Percentiles rank a stretch among this genome's conserved stretches.
Evolutionary conservation across 2,113 vertebrate genomes (phyloP).

Genomic region (Lipophrys pholis): DNA sequence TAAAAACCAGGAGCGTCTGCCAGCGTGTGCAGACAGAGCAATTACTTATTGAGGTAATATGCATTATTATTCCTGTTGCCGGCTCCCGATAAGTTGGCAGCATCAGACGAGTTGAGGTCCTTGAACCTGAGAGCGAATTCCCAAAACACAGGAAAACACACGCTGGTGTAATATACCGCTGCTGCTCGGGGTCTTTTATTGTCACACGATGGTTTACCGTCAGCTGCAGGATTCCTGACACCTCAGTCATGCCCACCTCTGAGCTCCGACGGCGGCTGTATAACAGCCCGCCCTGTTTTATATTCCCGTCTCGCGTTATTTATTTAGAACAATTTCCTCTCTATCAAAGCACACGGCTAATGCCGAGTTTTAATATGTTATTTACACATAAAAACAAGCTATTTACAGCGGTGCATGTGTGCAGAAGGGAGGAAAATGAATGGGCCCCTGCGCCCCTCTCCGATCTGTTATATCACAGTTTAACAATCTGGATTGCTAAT

Average conservation of each 20-base stretch:
- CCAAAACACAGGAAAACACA: neutral
- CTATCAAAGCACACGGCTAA: slow-evolving; percentile 92
- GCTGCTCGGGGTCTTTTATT: slow-evolving; percentile 83
- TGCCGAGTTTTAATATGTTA: slow-evolving; percentile 99
- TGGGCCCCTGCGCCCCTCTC: slow-evolving; percentile 87
- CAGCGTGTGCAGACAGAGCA: slow-evolving; percentile 63
- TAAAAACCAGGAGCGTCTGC: slow-evolving; percentile 60
- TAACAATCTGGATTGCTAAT: slow-evolving; percentile 99
- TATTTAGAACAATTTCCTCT: slow-evolving; percentile 95
- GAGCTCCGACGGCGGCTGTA: slow-evolving; percentile 81
- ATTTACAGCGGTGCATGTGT: slow-evolving; percentile 89
- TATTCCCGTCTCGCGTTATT: slow-evolving; percentile 93
- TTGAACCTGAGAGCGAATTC: slow-evolving; percentile 75
- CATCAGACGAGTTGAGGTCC: slow-evolving; percentile 60
- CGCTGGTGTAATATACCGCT: slow-evolving; percentile 84
- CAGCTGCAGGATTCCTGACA: slow-evolving; percentile 88
- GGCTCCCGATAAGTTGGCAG: slow-evolving; percentile 77
- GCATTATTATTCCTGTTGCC: slow-evolving; percentile 78
- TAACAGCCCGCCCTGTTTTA: slow-evolving; percentile 91
- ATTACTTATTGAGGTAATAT: slow-evolving; percentile 77
- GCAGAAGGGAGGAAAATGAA: slow-evolving; percentile 88
- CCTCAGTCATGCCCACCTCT: slow-evolving; percentile 93
- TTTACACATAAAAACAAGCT: slow-evolving; percentile 98
- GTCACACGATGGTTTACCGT: slow-evolving; percentile 88
- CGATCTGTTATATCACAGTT: slow-evolving; percentile 93